Evolutionary conservation across 2,888 invertebrate genomes (phyloP), one percentile per base, ranked within the genome.

Genomic region (Rhagophthalmus giganteus): DNA sequence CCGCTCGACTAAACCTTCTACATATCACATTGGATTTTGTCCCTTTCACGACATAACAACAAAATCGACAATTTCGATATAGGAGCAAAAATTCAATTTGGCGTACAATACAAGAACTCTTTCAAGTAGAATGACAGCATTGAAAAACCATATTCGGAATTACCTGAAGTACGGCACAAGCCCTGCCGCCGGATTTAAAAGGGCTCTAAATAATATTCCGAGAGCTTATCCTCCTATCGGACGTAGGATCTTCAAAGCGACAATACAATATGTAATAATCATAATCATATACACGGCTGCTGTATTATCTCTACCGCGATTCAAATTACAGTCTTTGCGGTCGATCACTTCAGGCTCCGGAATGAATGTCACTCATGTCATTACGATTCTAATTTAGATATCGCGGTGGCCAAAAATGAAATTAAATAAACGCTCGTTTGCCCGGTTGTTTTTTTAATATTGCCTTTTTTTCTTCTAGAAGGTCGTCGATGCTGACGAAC

Each of bases 251-350:
- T 58, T 39, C 33, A 38, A 54, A 58, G 61, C 60, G 62, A 63
- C 60, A 58, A 59, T 60, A 62, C 62, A 66, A 60, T 62, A 57
- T 61, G 62, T 62, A 63, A 64, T 65, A 63, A 64, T 63, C 61
- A 61, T 64, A 65, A 65, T 65, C 60, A 58, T 63, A 62, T 60
- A 64, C 60, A 61, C 60, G 60, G 59, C 63, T 58, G 61, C 57
- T 52, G 56, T 59, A 57, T 59, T 58, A 58, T 52, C 52, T 54
- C 55, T 53, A 57, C 50, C 47, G 50, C 54, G 48, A 49, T 55
- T 61, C 48, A 57, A 61, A 63, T 63, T 59, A 61, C 44, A 57
- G 55, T 47, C 46, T 45, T 49, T 46, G 35, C 40, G 44, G 47
- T 50, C 28, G 47, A 41, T 35, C 32, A 34, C 46, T 31, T 24